Evolutionary conservation across 1,140 invertebrate genomes (phyloP), one percentile per base, ranked within the genome.

Genomic region (Latrodectus geometricus): DNA sequence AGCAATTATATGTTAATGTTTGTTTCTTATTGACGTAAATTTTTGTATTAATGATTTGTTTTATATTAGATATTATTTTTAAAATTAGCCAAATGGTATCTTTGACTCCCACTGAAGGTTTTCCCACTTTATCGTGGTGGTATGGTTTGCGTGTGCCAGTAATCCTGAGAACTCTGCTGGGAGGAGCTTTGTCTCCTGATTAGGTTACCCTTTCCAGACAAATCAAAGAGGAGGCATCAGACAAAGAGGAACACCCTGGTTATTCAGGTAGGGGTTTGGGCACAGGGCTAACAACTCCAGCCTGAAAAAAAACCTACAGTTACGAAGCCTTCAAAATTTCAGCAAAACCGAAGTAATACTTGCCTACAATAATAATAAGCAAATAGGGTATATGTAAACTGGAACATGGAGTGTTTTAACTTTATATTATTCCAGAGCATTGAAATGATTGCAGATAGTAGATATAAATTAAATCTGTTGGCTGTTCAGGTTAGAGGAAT

Each of bases 381-480:
- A 8, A 4, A 61, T 61, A 61, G 17, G 54, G 2, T 61, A 17
- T 61, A 61, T 48, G 72, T 0, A 50, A 74, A 74, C 4, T 74
- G 72, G 72, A 74, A 48, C 23, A 23, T 74, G 72, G 15, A 20
- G 12, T 20, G 72, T 8, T 50, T 48, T 15, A 2, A 61, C 0
- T 61, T 61, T 61, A 61, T 61, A 61, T 61, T 8, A 17, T 8
- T 4, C 17, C 8, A 17, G 8, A 61, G 8, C 54, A 61, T 0
- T 61, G 54, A 2, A 61, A 61, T 8, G 8, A 17, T 61, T 61
- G 17, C 54, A 61, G 54, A 17, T 61, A 12, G 35, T 73, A 73
- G 35, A 73, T 48, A 73, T 73, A 73, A 73, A 73, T 48, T 73
- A 23, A 23, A 49, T 15, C 8, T 74, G 5, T 50, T 74, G 23